Percentiles rank a stretch among this genome's conserved stretches.
These are phyloP conservation scores for Argopecten irradians DNA, from an alignment of 1,140 invertebrate genomes.

Conservation along the genomic window DNA sequence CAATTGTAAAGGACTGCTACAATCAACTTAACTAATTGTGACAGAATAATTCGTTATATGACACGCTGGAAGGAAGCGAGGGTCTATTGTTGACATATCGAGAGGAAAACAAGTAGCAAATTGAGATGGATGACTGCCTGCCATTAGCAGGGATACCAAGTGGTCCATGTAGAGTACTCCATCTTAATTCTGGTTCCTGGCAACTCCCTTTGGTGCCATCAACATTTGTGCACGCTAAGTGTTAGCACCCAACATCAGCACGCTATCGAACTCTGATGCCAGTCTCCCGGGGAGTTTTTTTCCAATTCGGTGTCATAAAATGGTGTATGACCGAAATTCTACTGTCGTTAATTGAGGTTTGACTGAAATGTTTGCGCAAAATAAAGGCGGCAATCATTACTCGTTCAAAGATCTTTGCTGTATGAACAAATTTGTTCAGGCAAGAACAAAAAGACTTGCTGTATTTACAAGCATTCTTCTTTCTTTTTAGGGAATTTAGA, in stretches of 20 bases:
- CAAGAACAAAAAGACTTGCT: no score
- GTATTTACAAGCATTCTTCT: no score
- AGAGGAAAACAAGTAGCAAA: neutral
- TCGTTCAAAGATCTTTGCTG: no score
- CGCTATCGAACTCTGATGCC: neutral
- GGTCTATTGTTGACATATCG: neutral
- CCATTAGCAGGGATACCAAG: neutral
- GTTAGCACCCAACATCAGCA: no score
- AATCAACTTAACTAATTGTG: neutral
- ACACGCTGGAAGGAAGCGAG: neutral
- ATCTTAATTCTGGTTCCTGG: constrained; percentile 2
- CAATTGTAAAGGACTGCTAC: neutral
- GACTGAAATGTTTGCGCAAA: neutral
- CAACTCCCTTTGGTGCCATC: neutral
- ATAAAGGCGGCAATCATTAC: neutral
- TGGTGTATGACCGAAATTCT: neutral
- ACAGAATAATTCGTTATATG: neutral
- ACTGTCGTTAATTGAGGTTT: neutral
- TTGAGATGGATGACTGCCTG: neutral
- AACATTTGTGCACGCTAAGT: neutral
- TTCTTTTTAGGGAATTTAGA: no score
- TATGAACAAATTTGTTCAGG: no score
- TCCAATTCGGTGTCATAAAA: neutral
- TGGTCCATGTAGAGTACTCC: constrained; percentile 2
- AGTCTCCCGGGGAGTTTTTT: neutral